Evolutionary conservation across 1,140 invertebrate genomes (phyloP), one percentile per base, ranked within the genome.

Genomic region (Aethina tumida): DNA sequence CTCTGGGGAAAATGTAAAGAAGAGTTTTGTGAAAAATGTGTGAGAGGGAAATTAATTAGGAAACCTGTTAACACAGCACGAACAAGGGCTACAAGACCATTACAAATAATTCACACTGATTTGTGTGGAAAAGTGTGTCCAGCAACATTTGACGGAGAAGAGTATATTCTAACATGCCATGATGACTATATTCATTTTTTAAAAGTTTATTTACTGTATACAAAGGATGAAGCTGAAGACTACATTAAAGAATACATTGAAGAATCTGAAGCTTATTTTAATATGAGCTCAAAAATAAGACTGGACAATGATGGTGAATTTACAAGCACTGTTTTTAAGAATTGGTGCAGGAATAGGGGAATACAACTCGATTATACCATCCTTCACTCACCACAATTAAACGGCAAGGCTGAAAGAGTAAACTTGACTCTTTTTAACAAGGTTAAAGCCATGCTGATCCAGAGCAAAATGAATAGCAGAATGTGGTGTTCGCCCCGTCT

Each of bases 141-240:
- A 37, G 21, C 20, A 9, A 53, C 57, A 6, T 47, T 31, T 22
- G 50, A 59, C 17, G 41, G 46, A 9, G 42, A 48, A 17, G 48
- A 35, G 13, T 63, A 62, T 43, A 51, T 61, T 43, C 26, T 62
- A 7, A 52, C 56, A 16, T 54, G 59, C 25, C 47, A 57, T 21
- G 61, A 64, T 50, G 59, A 63, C 43, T 63, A 37, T 33, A 55
- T 52, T 12, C 49, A 55, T 40, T 60, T 52, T 37, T 35, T 27
- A 8, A 35, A 47, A 19, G 47, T 60, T 9, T 60, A 56, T 37
- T 36, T 62, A 6, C 55, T 58, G 12, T 42, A 50, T 41, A 33
- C 32, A 13, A 58, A 60, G 43, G 18, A 22, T 33, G 36, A 43
- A 39, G 32, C n/a, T n/a, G 2, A 3, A 2, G 17, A 34, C 10